Conservation (phyloP, 1,140 invertebrate species). For the Piezodorus guildinii region DNA sequence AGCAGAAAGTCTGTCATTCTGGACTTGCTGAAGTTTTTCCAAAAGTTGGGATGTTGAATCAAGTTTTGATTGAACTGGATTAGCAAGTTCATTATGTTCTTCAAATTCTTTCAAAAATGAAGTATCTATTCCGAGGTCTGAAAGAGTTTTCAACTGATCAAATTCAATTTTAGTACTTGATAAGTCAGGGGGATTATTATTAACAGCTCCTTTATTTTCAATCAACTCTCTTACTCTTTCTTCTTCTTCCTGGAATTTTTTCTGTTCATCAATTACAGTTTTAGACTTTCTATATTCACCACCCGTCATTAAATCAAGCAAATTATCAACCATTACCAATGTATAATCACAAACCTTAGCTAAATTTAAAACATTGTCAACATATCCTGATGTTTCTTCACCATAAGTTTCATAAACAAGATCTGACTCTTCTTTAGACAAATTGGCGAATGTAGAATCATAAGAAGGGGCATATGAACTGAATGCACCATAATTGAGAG, state of each 20-base stretch:
- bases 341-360: slow-evolving; percentile 74
- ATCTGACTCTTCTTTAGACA: slow-evolving; percentile 88
- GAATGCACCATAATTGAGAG: slow-evolving; percentile 88
- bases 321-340: slow-evolving; percentile 67
- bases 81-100: slow-evolving; percentile 19
- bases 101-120: slow-evolving; percentile 67
- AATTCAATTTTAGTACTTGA: slow-evolving; percentile 56
- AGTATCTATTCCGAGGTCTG: slow-evolving; percentile 72
- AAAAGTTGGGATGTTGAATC: slow-evolving; percentile 65
- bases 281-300: slow-evolving; percentile 73
- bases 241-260: slow-evolving; percentile 47
- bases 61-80: slow-evolving; percentile 48
- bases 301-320: slow-evolving; percentile 69
- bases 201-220: slow-evolving; percentile 29
- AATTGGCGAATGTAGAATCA: slow-evolving; percentile 88
- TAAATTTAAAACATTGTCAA: slow-evolving; percentile 59
- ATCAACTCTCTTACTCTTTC: slow-evolving; percentile 43
- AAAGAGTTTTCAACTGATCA: slow-evolving; percentile 54
- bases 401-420: slow-evolving; percentile 84
- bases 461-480: slow-evolving; percentile 89
- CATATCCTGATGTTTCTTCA: slow-evolving; percentile 53
- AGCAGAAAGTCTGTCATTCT: slow-evolving; percentile 66
- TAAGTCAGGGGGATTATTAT: background rate
- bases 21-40: slow-evolving; percentile 61
- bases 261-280: slow-evolving; percentile 49